Conservation (phyloP, 2,113 vertebrate genomes). For the Ahaetulla prasina region DNA sequence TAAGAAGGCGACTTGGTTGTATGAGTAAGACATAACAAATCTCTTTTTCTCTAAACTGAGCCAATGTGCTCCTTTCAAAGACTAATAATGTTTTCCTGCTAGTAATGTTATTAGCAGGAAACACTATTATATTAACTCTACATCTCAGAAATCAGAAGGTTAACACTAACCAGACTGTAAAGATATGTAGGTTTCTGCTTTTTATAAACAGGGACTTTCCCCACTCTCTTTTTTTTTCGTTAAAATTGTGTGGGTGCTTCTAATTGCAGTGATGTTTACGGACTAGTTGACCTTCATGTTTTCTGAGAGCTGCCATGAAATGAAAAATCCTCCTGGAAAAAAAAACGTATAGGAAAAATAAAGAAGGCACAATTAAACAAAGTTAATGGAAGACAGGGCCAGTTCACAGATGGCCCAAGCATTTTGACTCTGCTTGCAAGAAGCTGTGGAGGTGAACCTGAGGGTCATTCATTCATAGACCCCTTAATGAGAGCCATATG, state of each 20-base stretch:
- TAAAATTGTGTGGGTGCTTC: constrained; percentile 4
- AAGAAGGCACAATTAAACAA: neutral
- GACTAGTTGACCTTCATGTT: neutral
- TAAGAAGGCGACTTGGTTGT: neutral
- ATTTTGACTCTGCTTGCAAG: neutral
- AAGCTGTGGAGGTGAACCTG: neutral
- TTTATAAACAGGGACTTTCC: constrained; percentile 7
- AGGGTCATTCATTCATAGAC: neutral
- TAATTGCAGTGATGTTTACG: constrained; percentile 10
- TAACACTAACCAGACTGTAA: constrained; percentile 11
- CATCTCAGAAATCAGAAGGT: neutral
- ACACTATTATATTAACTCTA: constrained; percentile 5
- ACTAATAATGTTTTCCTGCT: neutral
- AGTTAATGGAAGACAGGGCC: neutral
- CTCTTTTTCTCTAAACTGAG: neutral
- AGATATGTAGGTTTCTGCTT: constrained; percentile 1
- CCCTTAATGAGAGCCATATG: constrained; percentile 3
- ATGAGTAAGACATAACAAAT: constrained; percentile 6
- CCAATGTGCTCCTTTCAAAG: neutral
- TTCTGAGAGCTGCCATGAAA: neutral
- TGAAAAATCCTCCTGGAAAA: neutral
- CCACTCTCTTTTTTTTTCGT: neutral
- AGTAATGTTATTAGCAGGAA: constrained; percentile 9
- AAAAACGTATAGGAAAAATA: neutral
- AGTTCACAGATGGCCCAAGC: neutral